Conservation (phyloP, 2,888 invertebrate species). For the Brachynemurus nebulosus region DNA sequence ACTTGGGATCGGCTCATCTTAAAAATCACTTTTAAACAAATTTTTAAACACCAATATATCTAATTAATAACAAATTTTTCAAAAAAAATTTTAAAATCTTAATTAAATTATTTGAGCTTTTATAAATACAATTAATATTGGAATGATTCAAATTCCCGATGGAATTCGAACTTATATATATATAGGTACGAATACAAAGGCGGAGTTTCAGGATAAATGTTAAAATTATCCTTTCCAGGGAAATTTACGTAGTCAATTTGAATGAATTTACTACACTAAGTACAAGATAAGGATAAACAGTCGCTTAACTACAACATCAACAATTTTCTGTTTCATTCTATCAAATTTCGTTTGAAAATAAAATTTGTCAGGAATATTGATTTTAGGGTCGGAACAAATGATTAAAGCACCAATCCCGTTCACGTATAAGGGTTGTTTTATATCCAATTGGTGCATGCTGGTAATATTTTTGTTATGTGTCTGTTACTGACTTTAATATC, state of each 20-base stretch:
- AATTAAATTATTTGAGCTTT: too few species aligned
- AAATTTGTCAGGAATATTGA: neutral
- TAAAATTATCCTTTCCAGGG: too few species aligned
- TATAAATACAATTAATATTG: too few species aligned
- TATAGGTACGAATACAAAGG: too few species aligned
- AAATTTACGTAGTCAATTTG: too few species aligned
- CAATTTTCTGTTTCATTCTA: neutral
- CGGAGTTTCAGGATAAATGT: too few species aligned
- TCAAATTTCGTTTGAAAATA: neutral
- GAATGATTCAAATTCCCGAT: too few species aligned
- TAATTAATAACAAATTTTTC: too few species aligned
- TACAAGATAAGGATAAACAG: neutral
- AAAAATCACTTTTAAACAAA: neutral
- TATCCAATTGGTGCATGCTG: neutral
- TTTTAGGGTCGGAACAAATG: neutral
- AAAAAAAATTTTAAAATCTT: too few species aligned
- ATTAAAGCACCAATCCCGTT: neutral
- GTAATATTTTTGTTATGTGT: neutral
- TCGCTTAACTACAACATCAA: neutral
- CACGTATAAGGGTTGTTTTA: neutral
- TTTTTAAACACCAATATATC: too few species aligned
- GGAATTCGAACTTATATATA: neutral
- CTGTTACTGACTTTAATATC: neutral
- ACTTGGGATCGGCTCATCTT: constrained; percentile 37
- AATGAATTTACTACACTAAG: too few species aligned